Conservation (phyloP, 2,888 invertebrate genomes). For the Habroteleia sp. region DNA sequence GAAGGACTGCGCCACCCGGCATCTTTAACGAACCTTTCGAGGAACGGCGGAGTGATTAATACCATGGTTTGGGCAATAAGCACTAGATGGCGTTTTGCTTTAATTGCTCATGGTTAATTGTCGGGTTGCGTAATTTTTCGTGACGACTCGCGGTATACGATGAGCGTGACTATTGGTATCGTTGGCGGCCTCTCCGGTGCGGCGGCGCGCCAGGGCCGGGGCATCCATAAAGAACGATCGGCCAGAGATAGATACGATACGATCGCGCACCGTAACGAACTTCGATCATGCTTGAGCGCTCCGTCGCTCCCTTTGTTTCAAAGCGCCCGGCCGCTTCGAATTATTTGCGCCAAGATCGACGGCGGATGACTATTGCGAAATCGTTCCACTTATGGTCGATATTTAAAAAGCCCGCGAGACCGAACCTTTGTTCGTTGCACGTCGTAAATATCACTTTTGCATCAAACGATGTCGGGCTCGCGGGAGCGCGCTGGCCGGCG, state of each 20-base stretch:
- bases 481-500: conserved; percentile 3
- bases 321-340: conserved; percentile 73
- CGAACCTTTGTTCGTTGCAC: conserved; percentile 30
- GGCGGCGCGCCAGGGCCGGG: conserved; percentile 5
- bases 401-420: conserved; percentile 19
- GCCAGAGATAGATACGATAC: conserved; percentile 54
- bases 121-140: conserved; percentile 34
- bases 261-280: conserved; percentile 73
- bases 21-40: no score
- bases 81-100: no score
- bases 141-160: conserved; percentile 23
- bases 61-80: no score
- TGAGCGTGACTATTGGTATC: conserved; percentile 50
- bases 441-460: conserved; percentile 25
- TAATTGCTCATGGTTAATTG: conserved; percentile 23
- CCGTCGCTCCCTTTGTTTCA: conserved; percentile 76
- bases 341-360: conserved; percentile 68
- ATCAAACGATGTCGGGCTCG: conserved; percentile 11
- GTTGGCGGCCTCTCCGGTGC: conserved; percentile 9
- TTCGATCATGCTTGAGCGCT: conserved; percentile 75
- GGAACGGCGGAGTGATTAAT: no score
- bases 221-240: conserved; percentile 61
- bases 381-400: conserved; percentile 34
- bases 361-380: conserved; percentile 55
- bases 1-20: no score